Base-by-base conservation (phyloP, 2,113 vertebrate genomes). In the Cygnus buccinator region DNA sequence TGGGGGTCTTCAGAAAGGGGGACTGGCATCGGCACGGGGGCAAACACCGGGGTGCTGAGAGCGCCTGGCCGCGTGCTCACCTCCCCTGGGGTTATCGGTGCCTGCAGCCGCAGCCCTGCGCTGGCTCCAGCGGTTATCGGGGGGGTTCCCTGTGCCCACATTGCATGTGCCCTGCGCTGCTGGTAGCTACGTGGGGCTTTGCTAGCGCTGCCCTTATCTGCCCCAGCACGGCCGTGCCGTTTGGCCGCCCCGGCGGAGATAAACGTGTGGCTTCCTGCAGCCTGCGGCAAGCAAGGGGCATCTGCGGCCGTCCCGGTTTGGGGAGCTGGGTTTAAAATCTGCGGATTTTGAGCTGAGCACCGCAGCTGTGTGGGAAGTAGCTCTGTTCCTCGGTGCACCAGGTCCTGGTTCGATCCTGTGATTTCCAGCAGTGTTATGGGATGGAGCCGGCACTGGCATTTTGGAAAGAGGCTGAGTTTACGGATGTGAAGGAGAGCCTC, bases 231-330 rank as follows among this genome's bases (percentile, higher is more conserved):
- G 54, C 44, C 35, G 41, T 39, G 55, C 84, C 2, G 15, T 0
- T 29, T 6, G 10, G 13, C 84, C 3, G 8, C 28, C 31, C 37
- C 0, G 2, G 58, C 44, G 31, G 18, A 86, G 94, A 92, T 90
- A 90, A 93, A 11, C 31, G 66, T 59, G 48, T 0, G 1, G 65
- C 25, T 65, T 68, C 25, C 12, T 2, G 16, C 25, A 67, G n/a
- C 12, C 3, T 33, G 54, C 17, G 13, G 62, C 20, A 9, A 29
- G 35, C 39, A 3, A 76, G 21, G 33, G 54, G 28, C 22, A 35
- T 43, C 37, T 33, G 39, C 9, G 17, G 4, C 3, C 33, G 3
- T 8, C 15, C 57, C 0, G 0, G 13, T 58, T 21, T 12, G 3
- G 54, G 72, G 15, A 41, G 39, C 20, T 52, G 50, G 4, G 54